Evolutionary conservation across 1,140 invertebrate genomes (phyloP).

Genomic region (Bradynema listronoti): DNA sequence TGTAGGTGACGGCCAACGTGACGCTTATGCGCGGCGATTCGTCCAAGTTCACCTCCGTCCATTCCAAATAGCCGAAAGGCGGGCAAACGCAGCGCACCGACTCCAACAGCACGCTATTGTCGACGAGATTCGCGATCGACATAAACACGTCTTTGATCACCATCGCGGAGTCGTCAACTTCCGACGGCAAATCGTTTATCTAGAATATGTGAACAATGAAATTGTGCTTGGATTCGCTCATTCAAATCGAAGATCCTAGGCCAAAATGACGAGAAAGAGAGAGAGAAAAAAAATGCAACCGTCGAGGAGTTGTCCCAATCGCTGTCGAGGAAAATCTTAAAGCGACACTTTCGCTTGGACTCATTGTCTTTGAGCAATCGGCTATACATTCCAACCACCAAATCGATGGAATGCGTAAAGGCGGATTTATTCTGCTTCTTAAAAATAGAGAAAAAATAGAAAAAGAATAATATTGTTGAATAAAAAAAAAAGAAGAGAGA

Average conservation of each 20-base stretch:
- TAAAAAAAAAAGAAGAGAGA: not conserved
- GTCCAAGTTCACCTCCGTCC: constrained; percentile 23
- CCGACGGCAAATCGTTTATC: constrained; percentile 22
- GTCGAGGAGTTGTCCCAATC: constrained; percentile 31
- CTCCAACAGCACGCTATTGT: constrained; percentile 33
- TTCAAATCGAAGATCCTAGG: constrained; percentile 2
- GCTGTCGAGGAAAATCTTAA: constrained; percentile 42
- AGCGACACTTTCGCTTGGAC: constrained; percentile 15
- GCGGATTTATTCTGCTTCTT: constrained; percentile 26
- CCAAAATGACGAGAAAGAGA: constrained; percentile 6
- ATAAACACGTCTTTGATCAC: constrained; percentile 41
- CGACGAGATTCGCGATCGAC: constrained; percentile 21
- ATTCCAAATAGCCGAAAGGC: constrained; percentile 37
- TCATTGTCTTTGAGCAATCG: constrained; percentile 13
- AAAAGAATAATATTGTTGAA: not conserved
- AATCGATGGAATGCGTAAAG: constrained; percentile 25
- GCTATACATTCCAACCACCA: constrained; percentile 40
- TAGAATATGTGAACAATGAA: constrained; percentile 7
- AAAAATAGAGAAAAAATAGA: not conserved
- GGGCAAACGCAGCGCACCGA: constrained; percentile 40
- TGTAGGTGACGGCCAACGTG: constrained; percentile 34
- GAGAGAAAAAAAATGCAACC: too few species aligned
- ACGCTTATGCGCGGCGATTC: constrained; percentile 28
- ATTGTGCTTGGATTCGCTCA: not conserved
- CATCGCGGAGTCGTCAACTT: constrained; percentile 37